Evolutionary conservation across 1,140 invertebrate genomes (phyloP).

Genomic region (Papilio dardanus): DNA sequence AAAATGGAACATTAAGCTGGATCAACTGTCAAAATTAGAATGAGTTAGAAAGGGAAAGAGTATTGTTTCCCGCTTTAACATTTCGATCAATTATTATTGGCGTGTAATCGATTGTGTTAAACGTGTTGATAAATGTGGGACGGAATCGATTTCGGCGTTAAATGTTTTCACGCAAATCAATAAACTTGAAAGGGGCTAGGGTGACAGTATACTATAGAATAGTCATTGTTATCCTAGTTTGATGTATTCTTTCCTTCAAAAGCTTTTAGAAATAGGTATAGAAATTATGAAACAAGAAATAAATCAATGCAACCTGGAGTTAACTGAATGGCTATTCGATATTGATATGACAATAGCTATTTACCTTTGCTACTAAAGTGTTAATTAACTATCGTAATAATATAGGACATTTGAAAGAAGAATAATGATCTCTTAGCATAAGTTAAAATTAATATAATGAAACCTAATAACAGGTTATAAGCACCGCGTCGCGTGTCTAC

Average conservation of each 20-base stretch:
- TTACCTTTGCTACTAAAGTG: not conserved
- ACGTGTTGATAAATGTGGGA: slow-evolving; percentile 48
- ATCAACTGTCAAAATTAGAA: slow-evolving; percentile 53
- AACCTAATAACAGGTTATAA: not conserved
- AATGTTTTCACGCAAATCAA: slow-evolving; percentile 59
- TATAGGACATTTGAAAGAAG: not conserved
- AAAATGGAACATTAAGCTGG: slow-evolving; percentile 66
- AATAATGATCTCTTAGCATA: slow-evolving; percentile 24
- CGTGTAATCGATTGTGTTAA: slow-evolving; percentile 55
- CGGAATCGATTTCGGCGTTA: slow-evolving; percentile 40
- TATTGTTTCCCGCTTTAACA: not conserved
- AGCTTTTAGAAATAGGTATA: too few relatives aligned
- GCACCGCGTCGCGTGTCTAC: not conserved
- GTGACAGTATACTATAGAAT: not conserved
- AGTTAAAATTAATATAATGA: slow-evolving; percentile 10
- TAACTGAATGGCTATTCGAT: not conserved
- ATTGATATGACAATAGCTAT: not conserved
- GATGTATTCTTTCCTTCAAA: too few relatives aligned
- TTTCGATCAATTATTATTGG: slow-evolving; percentile 45
- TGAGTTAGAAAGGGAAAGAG: slow-evolving; percentile 47
- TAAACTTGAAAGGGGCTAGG: slow-evolving; percentile 40
- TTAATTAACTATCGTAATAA: not conserved
- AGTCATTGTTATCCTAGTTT: not conserved
- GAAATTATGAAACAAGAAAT: too few relatives aligned
- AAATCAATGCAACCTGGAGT: too few relatives aligned